phyloP scores from a whole-genome alignment of 2,888 invertebrate species.

The Eristalis pertinax region DNA sequence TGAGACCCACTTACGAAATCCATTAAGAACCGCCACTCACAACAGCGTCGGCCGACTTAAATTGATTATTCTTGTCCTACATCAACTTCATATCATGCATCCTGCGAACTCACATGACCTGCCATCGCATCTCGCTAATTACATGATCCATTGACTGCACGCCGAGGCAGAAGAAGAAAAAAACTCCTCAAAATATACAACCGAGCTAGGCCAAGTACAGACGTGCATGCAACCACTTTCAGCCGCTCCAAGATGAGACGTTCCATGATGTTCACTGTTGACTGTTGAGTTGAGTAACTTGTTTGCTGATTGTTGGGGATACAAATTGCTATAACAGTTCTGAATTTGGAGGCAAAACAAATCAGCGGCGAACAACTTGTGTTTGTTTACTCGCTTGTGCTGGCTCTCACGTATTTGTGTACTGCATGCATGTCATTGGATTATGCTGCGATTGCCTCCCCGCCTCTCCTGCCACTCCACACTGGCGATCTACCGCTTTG shows the following conservation, averaged over 20 bases:
- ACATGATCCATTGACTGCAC: conserved; percentile 54
- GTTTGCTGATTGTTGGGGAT: conserved; percentile 56
- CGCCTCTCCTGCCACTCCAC: neutral
- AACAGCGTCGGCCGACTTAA: conserved; percentile 34
- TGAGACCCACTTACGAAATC: conserved; percentile 25
- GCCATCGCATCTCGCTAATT: conserved; percentile 50
- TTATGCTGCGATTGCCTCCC: neutral
- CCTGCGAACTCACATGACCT: conserved; percentile 26
- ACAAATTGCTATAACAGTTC: conserved; percentile 70
- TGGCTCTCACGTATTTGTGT: too few species aligned
- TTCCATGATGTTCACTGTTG: neutral
- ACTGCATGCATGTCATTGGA: conserved; percentile 62
- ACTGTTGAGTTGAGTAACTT: conserved; percentile 51
- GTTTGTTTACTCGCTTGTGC: conserved; percentile 41
- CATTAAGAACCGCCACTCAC: conserved; percentile 41
- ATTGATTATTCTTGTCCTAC: conserved; percentile 65
- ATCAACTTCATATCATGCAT: conserved; percentile 22
- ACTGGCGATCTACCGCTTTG: neutral
- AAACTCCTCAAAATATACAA: conserved; percentile 39
- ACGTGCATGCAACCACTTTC: conserved; percentile 25
- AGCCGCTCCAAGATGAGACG: conserved; percentile 19
- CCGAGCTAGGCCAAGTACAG: conserved; percentile 38
- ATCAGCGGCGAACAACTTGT: conserved; percentile 19
- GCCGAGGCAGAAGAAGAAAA: neutral
- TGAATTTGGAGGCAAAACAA: conserved; percentile 54